Evolutionary conservation across 2,797 vertebrate species (phyloP).

Genomic region (Sternarchorhynchus goeldii): DNA sequence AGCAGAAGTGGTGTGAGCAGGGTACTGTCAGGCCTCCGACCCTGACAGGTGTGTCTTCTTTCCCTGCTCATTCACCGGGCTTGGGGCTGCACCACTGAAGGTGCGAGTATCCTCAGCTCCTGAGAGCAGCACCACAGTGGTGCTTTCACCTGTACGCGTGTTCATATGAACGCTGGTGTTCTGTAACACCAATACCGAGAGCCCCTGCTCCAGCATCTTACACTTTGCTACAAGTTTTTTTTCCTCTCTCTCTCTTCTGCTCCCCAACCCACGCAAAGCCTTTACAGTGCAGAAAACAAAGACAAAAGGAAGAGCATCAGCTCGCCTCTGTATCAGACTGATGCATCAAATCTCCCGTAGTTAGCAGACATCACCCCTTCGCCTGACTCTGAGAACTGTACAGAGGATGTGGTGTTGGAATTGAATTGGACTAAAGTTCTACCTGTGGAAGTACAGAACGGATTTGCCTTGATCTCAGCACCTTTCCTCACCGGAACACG

Average conservation of each 20-base stretch:
- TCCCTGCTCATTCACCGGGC: conserved; percentile 50
- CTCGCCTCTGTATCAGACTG: conserved; percentile 31
- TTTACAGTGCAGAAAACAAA: conserved; percentile 64
- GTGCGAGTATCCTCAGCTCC: conserved; percentile 57
- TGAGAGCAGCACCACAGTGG: conserved; percentile 56
- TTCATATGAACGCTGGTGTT: conserved; percentile 64
- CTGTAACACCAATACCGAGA: conserved; percentile 48
- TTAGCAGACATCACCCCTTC: conserved; percentile 39
- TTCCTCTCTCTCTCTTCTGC: conserved; percentile 37
- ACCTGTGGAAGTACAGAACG: conserved; percentile 68
- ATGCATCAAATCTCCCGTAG: conserved; percentile 45
- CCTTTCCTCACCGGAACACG: conserved; percentile 64
- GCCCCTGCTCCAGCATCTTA: conserved; percentile 60
- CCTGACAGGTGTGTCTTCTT: conserved; percentile 22
- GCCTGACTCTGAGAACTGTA: conserved; percentile 50
- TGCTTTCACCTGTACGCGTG: conserved; percentile 67
- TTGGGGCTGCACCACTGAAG: conserved; percentile 53
- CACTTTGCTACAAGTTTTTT: conserved; percentile 58
- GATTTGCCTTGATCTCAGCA: conserved; percentile 61
- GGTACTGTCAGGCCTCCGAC: conserved; percentile 55
- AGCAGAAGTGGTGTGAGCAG: conserved; percentile 44
- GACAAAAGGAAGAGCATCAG: conserved; percentile 48
- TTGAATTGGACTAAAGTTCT: conserved; percentile 62
- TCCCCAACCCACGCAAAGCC: conserved; percentile 67
- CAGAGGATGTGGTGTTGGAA: conserved; percentile 54